Conservation (phyloP, 2,113 vertebrate species). For the Oncorhynchus tshawytscha region DNA sequence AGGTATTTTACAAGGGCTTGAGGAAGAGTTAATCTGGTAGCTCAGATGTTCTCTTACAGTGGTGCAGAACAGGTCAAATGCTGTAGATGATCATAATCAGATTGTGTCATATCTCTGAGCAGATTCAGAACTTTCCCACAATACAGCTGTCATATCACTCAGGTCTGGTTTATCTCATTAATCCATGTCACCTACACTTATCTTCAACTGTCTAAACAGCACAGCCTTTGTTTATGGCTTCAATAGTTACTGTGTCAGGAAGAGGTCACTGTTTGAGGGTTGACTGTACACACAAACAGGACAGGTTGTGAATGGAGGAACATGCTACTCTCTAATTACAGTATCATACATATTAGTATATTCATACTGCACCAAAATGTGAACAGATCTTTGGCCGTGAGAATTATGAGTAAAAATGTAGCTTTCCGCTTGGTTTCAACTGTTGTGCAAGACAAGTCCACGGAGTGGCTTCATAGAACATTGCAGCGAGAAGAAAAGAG, state of each 20-base stretch:
- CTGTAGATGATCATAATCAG: conserved; percentile 27
- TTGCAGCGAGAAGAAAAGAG: conserved; percentile 29
- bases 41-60: not conserved
- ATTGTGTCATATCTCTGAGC: not conserved
- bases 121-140: not conserved
- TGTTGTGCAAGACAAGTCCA: conserved; percentile 19
- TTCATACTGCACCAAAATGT: not conserved
- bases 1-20: not conserved
- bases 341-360: too few species aligned
- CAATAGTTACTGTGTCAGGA: not conserved
- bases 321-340: not conserved
- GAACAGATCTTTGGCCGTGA: conserved; percentile 1
- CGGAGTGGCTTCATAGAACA: conserved; percentile 42
- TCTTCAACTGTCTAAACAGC: not conserved
- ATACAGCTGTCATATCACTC: conserved; percentile 14
- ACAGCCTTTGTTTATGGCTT: not conserved
- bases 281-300: not conserved
- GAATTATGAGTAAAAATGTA: conserved; percentile 1
- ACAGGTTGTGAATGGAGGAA: not conserved
- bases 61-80: conserved; percentile 12
- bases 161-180: conserved; percentile 7
- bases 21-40: not conserved
- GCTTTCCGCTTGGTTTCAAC: conserved; percentile 9
- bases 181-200: conserved; percentile 20
- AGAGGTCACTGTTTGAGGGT: conserved; percentile 10